Evolutionary conservation across 2,797 vertebrate species (phyloP), one percentile per base, ranked within the genome.

Genomic region (Rhinogobio ventralis): DNA sequence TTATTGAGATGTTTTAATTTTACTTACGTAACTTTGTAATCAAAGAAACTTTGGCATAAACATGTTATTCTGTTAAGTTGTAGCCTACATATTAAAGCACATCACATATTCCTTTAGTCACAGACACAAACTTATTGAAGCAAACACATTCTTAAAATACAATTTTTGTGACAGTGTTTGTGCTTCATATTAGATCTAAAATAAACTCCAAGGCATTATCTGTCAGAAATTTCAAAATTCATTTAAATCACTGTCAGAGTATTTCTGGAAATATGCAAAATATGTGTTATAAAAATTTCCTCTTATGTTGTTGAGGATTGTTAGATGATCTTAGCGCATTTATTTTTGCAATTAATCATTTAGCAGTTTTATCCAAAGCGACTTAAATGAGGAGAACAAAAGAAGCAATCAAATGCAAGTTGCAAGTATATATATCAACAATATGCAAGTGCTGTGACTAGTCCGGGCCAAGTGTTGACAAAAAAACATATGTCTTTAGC

Each of bases 131-230:
- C 11, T 1, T 45, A 30, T 46, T 15, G 36, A 42, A 28, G n/a
- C 15, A 69, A 60, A 72, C 19, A 2, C 46, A 53, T 80, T 80
- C 74, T 42, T 57, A 57, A 60, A 42, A 76, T 57, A 39, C 2
- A 39, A 7, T 36, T 60, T 28, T 45, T 62, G 25, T 64, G 64
- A 55, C 81, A 45, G 42, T 17, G 46, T 39, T 83, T 23, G 57
- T 74, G 72, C 82, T 83, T 86, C 72, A 86, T 78, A 80, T 72
- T 66, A 73, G 71, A 57, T 77, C 69, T 36, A 19, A 60, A 74
- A 76, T 85, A 78, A 85, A 62, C 46, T 57, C 55, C 33, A 11
- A 74, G 77, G 68, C 62, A 17, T 83, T 57, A 57, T 81, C 72
- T 87, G 60, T 83, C 69, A 28, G 20, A 28, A 39, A 79, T 79